phyloP scores from a whole-genome alignment of 2,797 vertebrate species.

The Alcedo quadribrachys region DNA sequence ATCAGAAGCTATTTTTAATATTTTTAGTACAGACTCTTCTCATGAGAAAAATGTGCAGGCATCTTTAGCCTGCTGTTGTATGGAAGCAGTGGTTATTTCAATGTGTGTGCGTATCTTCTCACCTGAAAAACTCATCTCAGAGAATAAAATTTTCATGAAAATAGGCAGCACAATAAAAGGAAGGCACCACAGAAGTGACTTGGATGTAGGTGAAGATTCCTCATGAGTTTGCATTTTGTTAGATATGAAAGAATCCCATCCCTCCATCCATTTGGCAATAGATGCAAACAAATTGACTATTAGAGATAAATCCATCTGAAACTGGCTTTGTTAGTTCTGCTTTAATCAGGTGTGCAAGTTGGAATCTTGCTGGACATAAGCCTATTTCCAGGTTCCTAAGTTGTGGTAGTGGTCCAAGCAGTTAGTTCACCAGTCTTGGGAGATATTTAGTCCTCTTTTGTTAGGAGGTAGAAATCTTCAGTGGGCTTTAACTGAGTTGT shows the following conservation, averaged over 20 bases:
- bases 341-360: constrained; percentile 8
- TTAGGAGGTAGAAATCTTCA: background rate
- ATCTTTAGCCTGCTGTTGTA: background rate
- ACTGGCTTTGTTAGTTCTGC: background rate
- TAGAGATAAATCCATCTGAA: background rate
- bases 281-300: background rate
- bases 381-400: background rate
- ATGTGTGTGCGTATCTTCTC: background rate
- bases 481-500: background rate
- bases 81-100: constrained; percentile 17
- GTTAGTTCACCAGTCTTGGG: background rate
- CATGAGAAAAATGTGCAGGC: background rate
- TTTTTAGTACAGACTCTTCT: constrained; percentile 4
- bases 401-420: background rate
- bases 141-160: constrained; percentile 5
- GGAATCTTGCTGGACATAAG: background rate
- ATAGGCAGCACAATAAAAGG: background rate
- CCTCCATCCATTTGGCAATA: constrained; percentile 22
- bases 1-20: background rate
- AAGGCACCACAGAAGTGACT: background rate
- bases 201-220: background rate
- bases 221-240: constrained; percentile 29
- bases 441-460: background rate
- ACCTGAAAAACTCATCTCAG: background rate
- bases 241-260: constrained; percentile 30